Evolutionary conservation across 2,888 invertebrate genomes (phyloP), one percentile per base, ranked within the genome.

Genomic region (Pecten maximus): DNA sequence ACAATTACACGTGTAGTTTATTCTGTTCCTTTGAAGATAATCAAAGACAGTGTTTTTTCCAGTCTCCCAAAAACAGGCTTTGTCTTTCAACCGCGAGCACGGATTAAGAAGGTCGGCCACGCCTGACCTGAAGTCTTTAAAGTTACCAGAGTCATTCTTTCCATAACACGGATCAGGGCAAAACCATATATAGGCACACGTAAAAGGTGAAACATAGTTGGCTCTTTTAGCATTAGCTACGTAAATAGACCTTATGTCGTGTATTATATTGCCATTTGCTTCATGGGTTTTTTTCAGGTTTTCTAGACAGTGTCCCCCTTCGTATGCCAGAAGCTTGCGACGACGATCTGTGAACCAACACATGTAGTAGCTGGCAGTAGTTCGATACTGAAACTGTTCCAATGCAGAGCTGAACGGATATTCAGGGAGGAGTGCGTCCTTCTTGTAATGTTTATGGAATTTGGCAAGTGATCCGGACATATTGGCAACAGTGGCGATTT

Each of bases 131-230:
- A 86, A 0, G 50, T 88, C 87, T 16, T n/a, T 87, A 0, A 93
- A 91, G 19, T 90, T 91, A 0, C 95, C 95, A 0, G 88, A 87
- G 23, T 92, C 91, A 88, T 92, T 91, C 54, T 93, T 92, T 10
- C 95, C 95, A 87, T 94, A 95, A 89, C 95, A 95, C 0, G 94
- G 94, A 90, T 95, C 95, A 89, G 96, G 96, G 92, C 96, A 96
- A 90, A 96, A 96, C 92, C 93, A 94, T 16, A 95, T 89, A 23
- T 92, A 91, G 6, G 96, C 94, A 91, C 96, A 96, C n/a, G 92
- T 92, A 87, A 93, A 95, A 23, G 93, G 91, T 0, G 88, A 91
- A 19, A 87, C 48, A 16, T 48, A 35, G 23, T 88, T 90, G 87
- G 39, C 40, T n/a, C 23, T 40, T 87, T 88, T 91, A 39, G 88